phyloP scores from a whole-genome alignment of 2,113 vertebrate species.

The Phrynocephalus versicolor region DNA sequence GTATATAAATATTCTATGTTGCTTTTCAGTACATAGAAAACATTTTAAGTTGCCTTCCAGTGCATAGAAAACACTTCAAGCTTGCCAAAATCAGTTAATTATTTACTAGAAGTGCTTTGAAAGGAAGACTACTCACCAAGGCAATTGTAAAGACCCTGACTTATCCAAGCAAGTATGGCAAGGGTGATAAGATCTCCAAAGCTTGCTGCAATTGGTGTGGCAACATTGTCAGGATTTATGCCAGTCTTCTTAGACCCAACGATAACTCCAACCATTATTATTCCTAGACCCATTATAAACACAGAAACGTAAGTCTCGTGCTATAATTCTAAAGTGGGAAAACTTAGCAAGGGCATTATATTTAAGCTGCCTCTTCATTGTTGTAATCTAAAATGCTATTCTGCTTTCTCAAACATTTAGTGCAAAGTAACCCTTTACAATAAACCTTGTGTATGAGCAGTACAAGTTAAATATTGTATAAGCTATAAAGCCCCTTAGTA shows the following conservation, averaged over 20 bases:
- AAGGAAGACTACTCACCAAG: constrained; percentile 82
- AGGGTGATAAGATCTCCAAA: constrained; percentile 97
- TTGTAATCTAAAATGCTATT: background rate
- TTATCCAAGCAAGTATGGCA: constrained; percentile 96
- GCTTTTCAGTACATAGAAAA: background rate
- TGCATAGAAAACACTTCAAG: background rate
- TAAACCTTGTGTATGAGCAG: background rate
- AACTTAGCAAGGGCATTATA: background rate
- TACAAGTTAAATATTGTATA: background rate
- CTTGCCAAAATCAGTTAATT: background rate
- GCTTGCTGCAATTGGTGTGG: constrained; percentile 95
- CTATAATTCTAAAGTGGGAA: constrained; percentile 29
- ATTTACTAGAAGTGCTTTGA: background rate
- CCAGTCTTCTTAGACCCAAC: constrained; percentile 98
- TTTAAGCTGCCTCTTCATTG: background rate
- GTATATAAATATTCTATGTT: background rate
- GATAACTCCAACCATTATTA: constrained; percentile 98
- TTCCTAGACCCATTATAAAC: constrained; percentile 74
- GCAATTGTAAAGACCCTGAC: constrained; percentile 93
- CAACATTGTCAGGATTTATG: constrained; percentile 97
- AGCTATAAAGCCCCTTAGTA: background rate
- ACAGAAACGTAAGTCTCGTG: constrained; percentile 10
- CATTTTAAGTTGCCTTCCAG: background rate
- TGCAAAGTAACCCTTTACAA: background rate
- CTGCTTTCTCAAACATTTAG: background rate